Evolutionary conservation across 1,140 invertebrate genomes (phyloP).

Genomic region (Bicyclus anynana): DNA sequence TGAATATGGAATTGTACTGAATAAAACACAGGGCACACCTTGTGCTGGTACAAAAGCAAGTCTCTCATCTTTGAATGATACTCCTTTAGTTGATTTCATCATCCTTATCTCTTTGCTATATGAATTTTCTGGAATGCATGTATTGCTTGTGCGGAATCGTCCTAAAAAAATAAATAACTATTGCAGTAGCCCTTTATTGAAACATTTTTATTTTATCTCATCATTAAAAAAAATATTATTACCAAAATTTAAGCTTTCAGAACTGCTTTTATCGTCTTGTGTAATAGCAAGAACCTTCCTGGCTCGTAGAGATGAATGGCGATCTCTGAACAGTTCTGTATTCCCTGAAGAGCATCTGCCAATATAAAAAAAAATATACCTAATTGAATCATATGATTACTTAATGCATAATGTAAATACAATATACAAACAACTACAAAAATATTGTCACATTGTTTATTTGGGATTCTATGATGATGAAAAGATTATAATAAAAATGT

Average conservation of each 20-base stretch:
- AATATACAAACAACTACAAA: too few species aligned
- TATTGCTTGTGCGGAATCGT: slow-evolving; percentile 64
- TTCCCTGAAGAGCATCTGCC: slow-evolving; percentile 80
- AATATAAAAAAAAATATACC: slow-evolving; percentile 4
- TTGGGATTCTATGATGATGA: too few species aligned
- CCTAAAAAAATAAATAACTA: slow-evolving; percentile 51
- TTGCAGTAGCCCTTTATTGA: not conserved
- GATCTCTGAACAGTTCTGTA: slow-evolving; percentile 78
- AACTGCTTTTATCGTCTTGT: slow-evolving; percentile 84
- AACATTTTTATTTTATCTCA: slow-evolving; percentile 22
- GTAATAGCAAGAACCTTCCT: slow-evolving; percentile 74
- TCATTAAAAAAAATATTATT: slow-evolving; percentile 48
- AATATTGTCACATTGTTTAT: too few species aligned
- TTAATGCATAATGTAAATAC: slow-evolving; percentile 6
- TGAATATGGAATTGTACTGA: slow-evolving; percentile 89
- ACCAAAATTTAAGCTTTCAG: slow-evolving; percentile 82
- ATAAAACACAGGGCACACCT: slow-evolving; percentile 88
- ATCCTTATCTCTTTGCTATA: slow-evolving; percentile 79
- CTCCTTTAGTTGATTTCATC: slow-evolving; percentile 78
- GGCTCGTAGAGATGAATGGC: slow-evolving; percentile 75
- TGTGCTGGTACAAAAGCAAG: slow-evolving; percentile 85
- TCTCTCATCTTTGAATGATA: slow-evolving; percentile 86
- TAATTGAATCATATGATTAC: not conserved
- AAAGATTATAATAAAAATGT: too few species aligned
- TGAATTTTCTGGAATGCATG: slow-evolving; percentile 72